These are phyloP conservation scores for Limosa lapponica DNA, from an alignment of 2,797 vertebrate genomes.

Conservation along the genomic window DNA sequence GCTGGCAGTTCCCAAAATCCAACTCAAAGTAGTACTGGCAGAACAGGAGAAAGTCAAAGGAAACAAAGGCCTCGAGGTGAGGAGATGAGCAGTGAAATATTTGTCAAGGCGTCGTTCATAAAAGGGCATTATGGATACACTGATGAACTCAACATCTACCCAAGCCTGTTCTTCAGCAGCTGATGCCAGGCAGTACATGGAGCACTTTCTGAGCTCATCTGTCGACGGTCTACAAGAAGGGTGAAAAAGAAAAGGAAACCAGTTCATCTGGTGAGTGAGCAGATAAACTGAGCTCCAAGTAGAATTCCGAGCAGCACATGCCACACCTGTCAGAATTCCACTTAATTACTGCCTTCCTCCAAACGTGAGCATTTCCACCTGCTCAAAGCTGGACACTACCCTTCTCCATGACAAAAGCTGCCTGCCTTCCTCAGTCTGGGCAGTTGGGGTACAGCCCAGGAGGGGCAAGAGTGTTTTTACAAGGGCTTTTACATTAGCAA, in stretches of 20 bases:
- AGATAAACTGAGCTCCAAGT: not conserved
- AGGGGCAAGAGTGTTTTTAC: not conserved
- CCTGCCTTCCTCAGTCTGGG: not conserved
- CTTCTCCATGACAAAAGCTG: not conserved
- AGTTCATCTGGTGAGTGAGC: not conserved
- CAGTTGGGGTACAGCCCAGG: not conserved
- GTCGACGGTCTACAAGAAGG: not conserved
- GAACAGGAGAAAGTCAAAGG: not conserved
- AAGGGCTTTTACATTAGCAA: not conserved
- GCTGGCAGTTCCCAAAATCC: not conserved
- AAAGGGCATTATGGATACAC: slow-evolving; percentile 34
- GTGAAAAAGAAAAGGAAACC: slow-evolving; percentile 4
- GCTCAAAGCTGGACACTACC: not conserved
- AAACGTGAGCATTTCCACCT: not conserved
- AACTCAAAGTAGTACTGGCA: not conserved
- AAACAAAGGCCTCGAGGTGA: not conserved
- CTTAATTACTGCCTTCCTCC: not conserved
- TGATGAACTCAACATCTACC: slow-evolving; percentile 32
- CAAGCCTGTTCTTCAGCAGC: slow-evolving; percentile 18
- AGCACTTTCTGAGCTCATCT: slow-evolving; percentile 18
- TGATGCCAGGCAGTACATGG: slow-evolving; percentile 41
- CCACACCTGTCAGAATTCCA: not conserved
- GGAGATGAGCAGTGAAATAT: not conserved
- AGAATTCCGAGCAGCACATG: not conserved
- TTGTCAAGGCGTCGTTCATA: not conserved